These are phyloP conservation scores for Rhagonycha lutea DNA, from an alignment of 2,888 invertebrate genomes.

Conservation along the genomic window DNA sequence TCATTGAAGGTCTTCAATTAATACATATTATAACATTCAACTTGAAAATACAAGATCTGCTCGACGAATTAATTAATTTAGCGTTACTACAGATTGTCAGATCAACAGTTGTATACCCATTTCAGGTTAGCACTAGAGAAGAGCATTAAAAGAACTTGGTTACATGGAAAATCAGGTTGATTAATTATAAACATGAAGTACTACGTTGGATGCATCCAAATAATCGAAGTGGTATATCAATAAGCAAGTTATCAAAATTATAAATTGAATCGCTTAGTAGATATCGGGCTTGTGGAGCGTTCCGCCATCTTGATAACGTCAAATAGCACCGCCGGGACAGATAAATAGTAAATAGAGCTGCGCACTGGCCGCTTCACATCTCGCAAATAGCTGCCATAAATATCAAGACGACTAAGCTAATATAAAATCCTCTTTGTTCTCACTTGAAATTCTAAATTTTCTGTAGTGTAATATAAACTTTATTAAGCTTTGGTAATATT, in stretches of 20 bases:
- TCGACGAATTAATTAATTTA: not conserved
- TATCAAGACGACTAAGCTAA: slow-evolving; percentile 48
- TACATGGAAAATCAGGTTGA: not conserved
- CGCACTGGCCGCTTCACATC: slow-evolving; percentile 49
- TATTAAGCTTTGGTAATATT: not conserved
- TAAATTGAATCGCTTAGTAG: slow-evolving; percentile 26
- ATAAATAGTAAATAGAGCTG: slow-evolving; percentile 55
- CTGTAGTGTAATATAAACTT: slow-evolving; percentile 6
- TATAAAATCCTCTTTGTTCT: slow-evolving; percentile 39
- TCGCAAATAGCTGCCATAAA: slow-evolving; percentile 51
- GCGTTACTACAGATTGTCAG: not conserved
- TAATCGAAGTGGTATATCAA: slow-evolving; percentile 2
- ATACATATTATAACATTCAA: no score
- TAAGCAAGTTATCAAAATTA: slow-evolving; percentile 16
- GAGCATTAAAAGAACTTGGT: not conserved
- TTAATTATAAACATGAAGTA: not conserved
- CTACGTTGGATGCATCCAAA: not conserved
- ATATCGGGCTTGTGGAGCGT: slow-evolving; percentile 24
- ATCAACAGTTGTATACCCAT: not conserved
- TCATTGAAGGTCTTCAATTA: not conserved
- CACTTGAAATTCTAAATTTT: slow-evolving; percentile 35
- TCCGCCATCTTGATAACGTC: slow-evolving; percentile 54
- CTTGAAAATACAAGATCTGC: no score
- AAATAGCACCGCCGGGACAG: slow-evolving; percentile 52
- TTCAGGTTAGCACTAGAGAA: not conserved